A percentile compares a stretch with the other conserved stretches of the same genome.
These are phyloP conservation scores for Seriola dumerili DNA, from an alignment of 2,113 vertebrate species.

Conservation along the genomic window DNA sequence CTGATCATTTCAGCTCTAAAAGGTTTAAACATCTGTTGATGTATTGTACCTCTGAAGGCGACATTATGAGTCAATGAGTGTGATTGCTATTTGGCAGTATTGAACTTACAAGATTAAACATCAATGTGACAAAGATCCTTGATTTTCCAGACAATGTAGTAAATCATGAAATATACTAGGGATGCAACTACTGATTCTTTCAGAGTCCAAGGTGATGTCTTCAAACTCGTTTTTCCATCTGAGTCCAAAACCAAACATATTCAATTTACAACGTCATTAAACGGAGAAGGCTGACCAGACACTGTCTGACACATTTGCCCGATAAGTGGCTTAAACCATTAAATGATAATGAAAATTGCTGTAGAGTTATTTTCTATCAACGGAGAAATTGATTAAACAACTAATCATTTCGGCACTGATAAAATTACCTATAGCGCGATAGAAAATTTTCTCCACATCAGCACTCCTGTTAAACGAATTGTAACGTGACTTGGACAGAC, in stretches of 20 bases:
- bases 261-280: background rate
- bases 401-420: conserved; percentile 8
- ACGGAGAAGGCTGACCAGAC: too few species aligned
- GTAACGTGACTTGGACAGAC: conserved; percentile 58
- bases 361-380: conserved; percentile 19
- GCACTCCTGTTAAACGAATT: conserved; percentile 28
- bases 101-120: too few species aligned
- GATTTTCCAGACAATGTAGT: too few species aligned
- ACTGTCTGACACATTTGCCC: background rate
- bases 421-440: conserved; percentile 11
- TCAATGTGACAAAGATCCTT: too few species aligned
- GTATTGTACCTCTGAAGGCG: too few species aligned
- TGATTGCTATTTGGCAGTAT: too few species aligned
- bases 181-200: too few species aligned
- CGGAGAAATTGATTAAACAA: conserved; percentile 14
- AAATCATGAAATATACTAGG: too few species aligned
- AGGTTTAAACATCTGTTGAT: too few species aligned
- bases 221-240: background rate
- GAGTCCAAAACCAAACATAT: background rate
- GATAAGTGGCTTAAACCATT: background rate
- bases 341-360: background rate
- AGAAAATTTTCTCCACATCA: conserved; percentile 17
- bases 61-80: too few species aligned
- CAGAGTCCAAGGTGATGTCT: too few species aligned
- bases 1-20: too few species aligned